Conservation (phyloP, 2,113 vertebrate genomes). For the Scytalopus superciliaris region DNA sequence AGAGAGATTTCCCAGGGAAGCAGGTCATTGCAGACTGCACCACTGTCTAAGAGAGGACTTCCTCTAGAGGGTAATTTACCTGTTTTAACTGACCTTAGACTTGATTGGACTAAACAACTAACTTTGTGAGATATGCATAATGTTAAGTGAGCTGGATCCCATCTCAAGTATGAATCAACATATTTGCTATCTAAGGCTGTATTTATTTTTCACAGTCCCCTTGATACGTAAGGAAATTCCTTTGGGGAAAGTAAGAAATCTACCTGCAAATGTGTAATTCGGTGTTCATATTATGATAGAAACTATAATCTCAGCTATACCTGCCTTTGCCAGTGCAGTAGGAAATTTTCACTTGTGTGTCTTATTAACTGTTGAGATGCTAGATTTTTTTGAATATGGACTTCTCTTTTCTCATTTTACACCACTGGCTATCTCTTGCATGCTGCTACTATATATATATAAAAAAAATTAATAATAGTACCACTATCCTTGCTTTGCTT, state of each 20-base stretch:
- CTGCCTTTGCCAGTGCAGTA: fast-evolving
- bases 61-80: not conserved
- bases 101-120: not conserved
- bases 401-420: not conserved
- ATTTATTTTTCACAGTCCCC: not conserved
- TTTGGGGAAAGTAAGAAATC: not conserved
- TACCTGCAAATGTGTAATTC: not conserved
- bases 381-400: not conserved
- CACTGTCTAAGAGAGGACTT: not conserved
- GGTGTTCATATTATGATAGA: not conserved
- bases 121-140: not conserved
- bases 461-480: not conserved
- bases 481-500: not conserved
- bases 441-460: not conserved
- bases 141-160: not conserved
- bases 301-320: not conserved
- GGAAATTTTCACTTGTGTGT: not conserved
- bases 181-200: not conserved
- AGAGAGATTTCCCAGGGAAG: not conserved
- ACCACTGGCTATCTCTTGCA: not conserved
- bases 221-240: not conserved
- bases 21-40: not conserved
- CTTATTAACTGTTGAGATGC: not conserved
- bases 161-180: not conserved
- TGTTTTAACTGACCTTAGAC: not conserved